Percentiles rank a stretch among this genome's conserved stretches.
phyloP scores from a whole-genome alignment of 1,140 invertebrate genomes.

The Tetragnatha versicolor region DNA sequence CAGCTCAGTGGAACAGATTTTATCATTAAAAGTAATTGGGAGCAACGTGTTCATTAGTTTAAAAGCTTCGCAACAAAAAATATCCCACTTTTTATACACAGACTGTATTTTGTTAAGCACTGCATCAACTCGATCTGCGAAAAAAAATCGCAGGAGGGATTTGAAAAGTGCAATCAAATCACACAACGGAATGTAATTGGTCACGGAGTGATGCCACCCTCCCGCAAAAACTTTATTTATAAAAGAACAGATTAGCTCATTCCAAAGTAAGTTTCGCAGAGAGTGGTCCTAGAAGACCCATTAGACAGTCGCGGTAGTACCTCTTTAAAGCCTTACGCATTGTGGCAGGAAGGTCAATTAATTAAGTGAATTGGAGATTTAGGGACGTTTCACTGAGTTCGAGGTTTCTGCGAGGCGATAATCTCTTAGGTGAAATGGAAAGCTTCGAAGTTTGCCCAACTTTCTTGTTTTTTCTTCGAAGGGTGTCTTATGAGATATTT shows the following conservation, averaged over 20 bases:
- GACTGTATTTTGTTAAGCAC: too few species aligned
- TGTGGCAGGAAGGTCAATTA: constrained; percentile 12
- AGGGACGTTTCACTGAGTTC: constrained; percentile 8
- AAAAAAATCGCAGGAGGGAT: too few species aligned
- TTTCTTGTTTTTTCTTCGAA: constrained; percentile 1
- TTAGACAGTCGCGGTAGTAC: background rate
- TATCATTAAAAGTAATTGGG: too few species aligned
- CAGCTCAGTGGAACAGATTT: too few species aligned
- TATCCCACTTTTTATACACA: too few species aligned
- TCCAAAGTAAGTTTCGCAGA: constrained; percentile 4
- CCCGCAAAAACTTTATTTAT: too few species aligned
- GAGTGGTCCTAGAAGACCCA: constrained; percentile 24
- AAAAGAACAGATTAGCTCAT: background rate
- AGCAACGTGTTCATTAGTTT: too few species aligned
- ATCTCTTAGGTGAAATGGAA: constrained; percentile 29
- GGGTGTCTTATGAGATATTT: constrained; percentile 20
- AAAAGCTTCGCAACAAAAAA: too few species aligned
- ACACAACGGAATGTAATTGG: too few species aligned
- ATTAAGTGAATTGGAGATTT: constrained; percentile 23
- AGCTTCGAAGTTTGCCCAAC: background rate
- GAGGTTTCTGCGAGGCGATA: constrained; percentile 17
- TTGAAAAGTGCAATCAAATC: too few species aligned
- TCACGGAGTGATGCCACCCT: too few species aligned
- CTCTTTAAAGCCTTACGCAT: constrained; percentile 13
- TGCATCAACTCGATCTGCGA: too few species aligned